A percentile compares a stretch with the other conserved stretches of the same genome.
Evolutionary conservation across 1,140 invertebrate species (phyloP).

Genomic region (Penaeus indicus): DNA sequence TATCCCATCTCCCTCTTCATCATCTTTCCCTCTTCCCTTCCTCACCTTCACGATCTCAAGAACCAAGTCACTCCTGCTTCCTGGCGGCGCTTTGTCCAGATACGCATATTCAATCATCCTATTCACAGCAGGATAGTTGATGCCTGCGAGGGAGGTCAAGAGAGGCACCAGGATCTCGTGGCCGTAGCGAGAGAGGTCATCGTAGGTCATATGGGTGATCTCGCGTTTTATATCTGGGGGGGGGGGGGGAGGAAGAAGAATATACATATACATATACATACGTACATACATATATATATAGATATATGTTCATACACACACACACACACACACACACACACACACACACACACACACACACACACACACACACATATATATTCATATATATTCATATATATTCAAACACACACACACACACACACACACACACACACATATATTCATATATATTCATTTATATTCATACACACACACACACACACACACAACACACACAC

Average conservation of each 20-base stretch:
- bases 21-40: neutral
- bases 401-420: no score
- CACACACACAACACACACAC: no score
- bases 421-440: no score
- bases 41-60: constrained; percentile 49
- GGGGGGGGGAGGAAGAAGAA: neutral
- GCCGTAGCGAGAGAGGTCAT: constrained; percentile 51
- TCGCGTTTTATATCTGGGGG: constrained; percentile 51
- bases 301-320: neutral
- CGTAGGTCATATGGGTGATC: constrained; percentile 53
- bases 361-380: no score
- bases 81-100: constrained; percentile 34
- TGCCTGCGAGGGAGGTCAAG: constrained; percentile 4
- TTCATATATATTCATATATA: no score
- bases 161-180: constrained; percentile 56
- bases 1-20: neutral
- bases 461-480: no score
- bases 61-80: constrained; percentile 12
- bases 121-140: constrained; percentile 8
- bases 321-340: no score
- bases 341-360: no score
- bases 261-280: no score
- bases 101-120: constrained; percentile 54
- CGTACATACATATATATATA: no score
- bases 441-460: no score